Percentiles rank a stretch among this genome's conserved stretches.
These are phyloP conservation scores for Petroica traversi DNA, from an alignment of 2,113 vertebrate genomes.

Conservation along the genomic window DNA sequence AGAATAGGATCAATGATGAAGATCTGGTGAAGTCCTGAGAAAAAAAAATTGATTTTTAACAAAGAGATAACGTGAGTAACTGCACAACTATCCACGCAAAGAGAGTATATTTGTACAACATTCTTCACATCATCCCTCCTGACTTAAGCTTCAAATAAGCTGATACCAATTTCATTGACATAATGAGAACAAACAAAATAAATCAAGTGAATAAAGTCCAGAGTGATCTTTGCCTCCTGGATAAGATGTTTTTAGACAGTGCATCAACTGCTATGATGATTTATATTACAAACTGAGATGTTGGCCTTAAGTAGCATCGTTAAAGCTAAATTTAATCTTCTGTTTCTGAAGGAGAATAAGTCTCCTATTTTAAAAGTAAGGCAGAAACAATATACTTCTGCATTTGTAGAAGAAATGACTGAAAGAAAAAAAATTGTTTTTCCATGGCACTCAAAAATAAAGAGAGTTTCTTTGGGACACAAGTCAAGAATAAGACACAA, in stretches of 20 bases:
- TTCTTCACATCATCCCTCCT: neutral
- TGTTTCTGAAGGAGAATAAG: neutral
- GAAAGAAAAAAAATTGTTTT: neutral
- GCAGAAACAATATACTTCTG: neutral
- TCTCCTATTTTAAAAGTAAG: neutral
- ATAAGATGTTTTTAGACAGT: constrained; percentile 30
- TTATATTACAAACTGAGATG: neutral
- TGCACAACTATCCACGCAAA: neutral
- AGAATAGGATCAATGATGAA: neutral
- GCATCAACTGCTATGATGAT: constrained; percentile 5
- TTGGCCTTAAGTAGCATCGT: neutral
- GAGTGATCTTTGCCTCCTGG: neutral
- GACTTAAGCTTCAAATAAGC: constrained; percentile 2
- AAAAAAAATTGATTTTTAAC: neutral
- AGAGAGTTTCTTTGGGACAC: neutral
- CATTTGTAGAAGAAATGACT: neutral
- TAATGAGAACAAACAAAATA: constrained; percentile 48
- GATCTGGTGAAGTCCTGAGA: neutral
- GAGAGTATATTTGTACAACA: neutral
- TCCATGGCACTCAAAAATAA: neutral
- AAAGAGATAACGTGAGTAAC: neutral
- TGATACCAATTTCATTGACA: constrained; percentile 50
- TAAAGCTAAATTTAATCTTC: constrained; percentile 2
- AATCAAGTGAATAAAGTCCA: constrained; percentile 34
- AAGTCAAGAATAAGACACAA: neutral